Conservation (phyloP, 2,888 invertebrate species). For the Digitonthophagus gazella region DNA sequence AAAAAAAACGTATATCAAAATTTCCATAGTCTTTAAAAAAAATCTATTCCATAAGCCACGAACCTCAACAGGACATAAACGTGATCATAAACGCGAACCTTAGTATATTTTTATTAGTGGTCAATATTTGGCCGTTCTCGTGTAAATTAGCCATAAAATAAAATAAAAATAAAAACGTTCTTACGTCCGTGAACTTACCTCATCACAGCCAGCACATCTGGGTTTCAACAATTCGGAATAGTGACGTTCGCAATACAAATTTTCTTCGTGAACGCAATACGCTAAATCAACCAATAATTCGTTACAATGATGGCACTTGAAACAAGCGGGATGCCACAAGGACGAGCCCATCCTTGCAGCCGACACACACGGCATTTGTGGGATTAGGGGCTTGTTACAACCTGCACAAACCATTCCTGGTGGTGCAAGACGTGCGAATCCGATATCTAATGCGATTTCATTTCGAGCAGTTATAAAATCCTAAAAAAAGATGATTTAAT, state of each 20-base stretch:
- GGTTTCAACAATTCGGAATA: conserved; percentile 96
- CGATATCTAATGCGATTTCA: conserved; percentile 94
- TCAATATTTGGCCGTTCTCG: not conserved
- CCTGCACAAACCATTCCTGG: conserved; percentile 68
- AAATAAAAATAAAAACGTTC: not conserved
- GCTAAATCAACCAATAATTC: conserved; percentile 95
- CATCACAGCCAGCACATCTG: conserved; percentile 94
- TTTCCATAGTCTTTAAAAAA: not conserved
- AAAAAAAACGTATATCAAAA: no score
- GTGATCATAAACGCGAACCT: not conserved
- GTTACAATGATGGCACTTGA: conserved; percentile 82
- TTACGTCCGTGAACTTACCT: conserved; percentile 89
- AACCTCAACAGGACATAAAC: not conserved
- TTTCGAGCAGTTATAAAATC: conserved; percentile 94
- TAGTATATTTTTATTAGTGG: not conserved
- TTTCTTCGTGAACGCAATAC: conserved; percentile 88
- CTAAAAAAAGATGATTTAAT: conserved; percentile 48
- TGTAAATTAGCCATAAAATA: no score
- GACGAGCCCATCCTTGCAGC: conserved; percentile 46
- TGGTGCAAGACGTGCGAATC: conserved; percentile 51
- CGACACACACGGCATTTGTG: conserved; percentile 75
- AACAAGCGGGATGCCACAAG: conserved; percentile 92
- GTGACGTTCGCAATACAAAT: conserved; percentile 90
- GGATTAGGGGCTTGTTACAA: conserved; percentile 76
- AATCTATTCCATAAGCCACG: not conserved